Evolutionary conservation across 1,140 invertebrate species (phyloP).

Genomic region (Anagrus nilaparvatae): DNA sequence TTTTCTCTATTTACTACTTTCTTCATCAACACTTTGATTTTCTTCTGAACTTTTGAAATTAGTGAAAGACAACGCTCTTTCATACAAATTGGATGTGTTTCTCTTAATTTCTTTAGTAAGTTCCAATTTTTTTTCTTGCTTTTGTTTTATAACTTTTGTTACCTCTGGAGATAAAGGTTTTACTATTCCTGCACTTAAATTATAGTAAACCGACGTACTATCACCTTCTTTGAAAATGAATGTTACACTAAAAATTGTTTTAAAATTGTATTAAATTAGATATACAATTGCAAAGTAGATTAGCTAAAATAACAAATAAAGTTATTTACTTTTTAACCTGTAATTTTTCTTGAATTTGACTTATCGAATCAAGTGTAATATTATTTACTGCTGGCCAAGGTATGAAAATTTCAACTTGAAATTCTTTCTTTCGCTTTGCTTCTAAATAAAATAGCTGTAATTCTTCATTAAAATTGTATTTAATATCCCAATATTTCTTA

Average conservation of each 20-base stretch:
- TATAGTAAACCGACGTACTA: constrained; percentile 34
- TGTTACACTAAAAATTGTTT: constrained; percentile 28
- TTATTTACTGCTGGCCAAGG: constrained; percentile 27
- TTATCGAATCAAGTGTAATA: constrained; percentile 32
- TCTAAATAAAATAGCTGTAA: constrained; percentile 34
- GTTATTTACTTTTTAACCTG: constrained; percentile 18
- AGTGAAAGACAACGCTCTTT: constrained; percentile 30
- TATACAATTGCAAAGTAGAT: too few species aligned
- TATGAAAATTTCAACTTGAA: constrained; percentile 29
- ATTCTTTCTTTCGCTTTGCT: constrained; percentile 26
- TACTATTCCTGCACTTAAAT: constrained; percentile 27
- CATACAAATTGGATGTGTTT: constrained; percentile 32
- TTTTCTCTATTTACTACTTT: too few species aligned
- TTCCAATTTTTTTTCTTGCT: constrained; percentile 25
- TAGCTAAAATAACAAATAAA: too few species aligned
- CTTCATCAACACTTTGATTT: too few species aligned
- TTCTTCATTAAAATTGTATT: constrained; percentile 30
- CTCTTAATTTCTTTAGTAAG: constrained; percentile 31
- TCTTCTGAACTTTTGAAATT: too few species aligned
- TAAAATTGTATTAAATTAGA: background rate
- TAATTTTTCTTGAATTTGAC: constrained; percentile 29
- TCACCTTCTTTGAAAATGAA: constrained; percentile 37
- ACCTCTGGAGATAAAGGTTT: constrained; percentile 31
- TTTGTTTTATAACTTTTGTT: constrained; percentile 24
- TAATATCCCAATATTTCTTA: constrained; percentile 31